Evolutionary conservation across 92 coral and sea anemone genomes (phyloP), one percentile per base, ranked within the genome.

Genomic region (Phenganax subtilis): DNA sequence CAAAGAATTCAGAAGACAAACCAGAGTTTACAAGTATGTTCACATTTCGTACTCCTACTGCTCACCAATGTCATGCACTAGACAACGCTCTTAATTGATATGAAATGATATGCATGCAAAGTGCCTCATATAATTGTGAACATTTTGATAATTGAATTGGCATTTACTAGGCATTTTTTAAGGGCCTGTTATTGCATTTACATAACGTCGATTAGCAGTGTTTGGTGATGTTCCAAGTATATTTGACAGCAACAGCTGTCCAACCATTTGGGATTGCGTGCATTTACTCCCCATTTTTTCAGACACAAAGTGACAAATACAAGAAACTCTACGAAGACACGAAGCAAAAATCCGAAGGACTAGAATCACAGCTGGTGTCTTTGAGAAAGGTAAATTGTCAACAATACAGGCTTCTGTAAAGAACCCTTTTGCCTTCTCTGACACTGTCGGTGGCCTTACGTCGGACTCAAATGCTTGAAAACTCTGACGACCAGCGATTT

Each of bases 231-330:
- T 20, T 20, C 17, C 12, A 59, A 12, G 65, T 59, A 59, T 59
- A 59, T 10, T 12, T 61, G 1, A 61, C 25, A 61, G 25, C 67
- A 28, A 12, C 6, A 8, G 27, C 67, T 61, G 8, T 61, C 47
- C 10, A 12, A 58, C 55, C 29, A 29, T 17, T 65, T 71, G 55
- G 37, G 1, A 44, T 53, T 27, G n/a, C 10, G 27, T 17, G 69
- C 47, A 5, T 37, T 37, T 37, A 5, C 11, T 76, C 9, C 62
- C 30, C 68, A 31, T 11, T 75, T 68, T 17, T 25, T 78, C 59
- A 96, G 99, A 66, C 88, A 37, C 99, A 96, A 75, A 96, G 93
- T 72, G 99, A 96, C 60, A 96, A 92, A 84, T 90, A 96, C 79
- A 96, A 92, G 76, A 96, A 96, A 74, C 88, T 96, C 8, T 96